phyloP scores from a whole-genome alignment of 2,113 vertebrate species.

The Dendropsophus ebraccatus region DNA sequence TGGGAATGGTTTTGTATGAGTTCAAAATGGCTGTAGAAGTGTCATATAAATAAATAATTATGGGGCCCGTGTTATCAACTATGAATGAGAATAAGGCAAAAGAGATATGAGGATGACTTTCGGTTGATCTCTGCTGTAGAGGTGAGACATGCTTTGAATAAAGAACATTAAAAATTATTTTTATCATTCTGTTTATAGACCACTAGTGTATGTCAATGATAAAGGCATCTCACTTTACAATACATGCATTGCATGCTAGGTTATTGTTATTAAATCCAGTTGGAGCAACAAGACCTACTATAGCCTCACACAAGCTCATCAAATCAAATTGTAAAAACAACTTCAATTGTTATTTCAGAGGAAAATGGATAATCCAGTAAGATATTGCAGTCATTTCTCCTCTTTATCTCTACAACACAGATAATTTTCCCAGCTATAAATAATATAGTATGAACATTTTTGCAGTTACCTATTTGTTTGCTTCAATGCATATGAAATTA shows the following conservation, averaged over 20 bases:
- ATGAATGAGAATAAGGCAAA: neutral
- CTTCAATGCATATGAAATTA: no score
- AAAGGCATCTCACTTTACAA: neutral
- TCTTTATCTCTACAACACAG: no score
- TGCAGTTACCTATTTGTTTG: no score
- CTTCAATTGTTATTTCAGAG: no score
- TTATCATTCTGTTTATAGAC: neutral
- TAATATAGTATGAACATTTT: no score
- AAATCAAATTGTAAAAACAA: neutral
- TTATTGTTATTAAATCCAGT: neutral
- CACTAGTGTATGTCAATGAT: neutral
- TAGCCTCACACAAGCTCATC: neutral
- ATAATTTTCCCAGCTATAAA: no score
- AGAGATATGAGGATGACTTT: conserved; percentile 27
- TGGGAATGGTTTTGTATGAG: conserved; percentile 15
- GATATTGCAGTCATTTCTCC: no score
- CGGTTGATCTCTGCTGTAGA: conserved; percentile 16
- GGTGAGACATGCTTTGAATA: neutral
- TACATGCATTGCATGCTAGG: neutral
- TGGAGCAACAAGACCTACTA: neutral
- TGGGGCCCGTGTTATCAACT: neutral
- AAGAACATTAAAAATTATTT: neutral
- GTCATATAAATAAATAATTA: conserved; percentile 42
- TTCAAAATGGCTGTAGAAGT: conserved; percentile 47
- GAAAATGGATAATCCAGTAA: no score